A percentile compares a stretch with the other conserved stretches of the same genome.
Conservation (phyloP, 1,140 invertebrate species). For the Himalopsyche phryganea region DNA sequence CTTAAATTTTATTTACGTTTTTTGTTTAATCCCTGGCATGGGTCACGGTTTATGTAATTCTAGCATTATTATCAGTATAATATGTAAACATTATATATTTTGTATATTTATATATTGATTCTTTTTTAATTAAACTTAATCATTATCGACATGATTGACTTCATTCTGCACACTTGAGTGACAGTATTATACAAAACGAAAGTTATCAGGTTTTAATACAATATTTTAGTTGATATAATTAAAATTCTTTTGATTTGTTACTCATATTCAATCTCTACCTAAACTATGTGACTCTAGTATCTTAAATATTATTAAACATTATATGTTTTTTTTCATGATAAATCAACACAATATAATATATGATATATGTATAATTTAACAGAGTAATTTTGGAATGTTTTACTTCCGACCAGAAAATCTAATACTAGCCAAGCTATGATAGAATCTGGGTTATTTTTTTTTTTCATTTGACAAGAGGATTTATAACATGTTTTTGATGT, state of each 20-base stretch:
- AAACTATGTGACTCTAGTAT: slow-evolving; percentile 26
- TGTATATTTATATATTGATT: slow-evolving; percentile 11
- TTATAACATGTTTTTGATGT: too few species aligned
- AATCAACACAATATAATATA: too few species aligned
- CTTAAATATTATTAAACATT: slow-evolving; percentile 14
- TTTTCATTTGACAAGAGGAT: too few species aligned
- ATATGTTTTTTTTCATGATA: too few species aligned
- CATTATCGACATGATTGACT: slow-evolving; percentile 29
- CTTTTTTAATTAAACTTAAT: slow-evolving; percentile 23
- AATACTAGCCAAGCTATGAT: too few species aligned
- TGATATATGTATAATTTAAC: too few species aligned
- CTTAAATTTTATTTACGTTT: slow-evolving; percentile 24
- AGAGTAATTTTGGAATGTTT: too few species aligned
- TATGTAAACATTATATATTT: slow-evolving; percentile 1
- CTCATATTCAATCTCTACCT: slow-evolving; percentile 29
- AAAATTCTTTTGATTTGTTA: slow-evolving; percentile 13
- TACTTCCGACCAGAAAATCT: too few species aligned
- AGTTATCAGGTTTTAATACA: slow-evolving; percentile 22
- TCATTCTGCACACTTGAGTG: slow-evolving; percentile 12
- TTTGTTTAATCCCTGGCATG: slow-evolving; percentile 26
- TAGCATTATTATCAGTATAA: slow-evolving; percentile 2
- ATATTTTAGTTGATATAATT: slow-evolving; percentile 12
- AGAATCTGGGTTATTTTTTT: too few species aligned
- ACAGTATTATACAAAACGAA: slow-evolving; percentile 28
- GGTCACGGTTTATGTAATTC: slow-evolving; percentile 18